These are phyloP conservation scores for Athalia rosae DNA, from an alignment of 2,888 invertebrate species.

Conservation along the genomic window DNA sequence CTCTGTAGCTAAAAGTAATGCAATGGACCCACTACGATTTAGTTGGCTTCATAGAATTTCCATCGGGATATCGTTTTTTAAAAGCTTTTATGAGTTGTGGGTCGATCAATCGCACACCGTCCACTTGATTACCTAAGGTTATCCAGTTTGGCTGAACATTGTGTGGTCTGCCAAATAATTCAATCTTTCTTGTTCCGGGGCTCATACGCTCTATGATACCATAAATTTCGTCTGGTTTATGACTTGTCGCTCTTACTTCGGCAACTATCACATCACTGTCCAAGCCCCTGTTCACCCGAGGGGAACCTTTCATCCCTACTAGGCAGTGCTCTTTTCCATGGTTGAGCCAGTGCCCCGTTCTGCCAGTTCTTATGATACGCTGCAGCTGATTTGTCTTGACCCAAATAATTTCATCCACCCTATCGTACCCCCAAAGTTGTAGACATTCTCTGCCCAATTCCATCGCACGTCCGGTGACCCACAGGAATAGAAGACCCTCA, in stretches of 20 bases:
- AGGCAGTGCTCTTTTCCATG: constrained; percentile 99
- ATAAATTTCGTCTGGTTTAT: constrained; percentile 99
- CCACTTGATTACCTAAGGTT: constrained; percentile 97
- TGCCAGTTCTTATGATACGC: constrained; percentile 95
- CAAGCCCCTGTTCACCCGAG: constrained; percentile 92
- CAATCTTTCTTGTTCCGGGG: constrained; percentile 97
- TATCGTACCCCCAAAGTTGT: constrained; percentile 96
- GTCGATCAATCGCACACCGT: constrained; percentile 94
- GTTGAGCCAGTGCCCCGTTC: constrained; percentile 99
- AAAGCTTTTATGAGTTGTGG: constrained; percentile 93
- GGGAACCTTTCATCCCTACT: constrained; percentile 96
- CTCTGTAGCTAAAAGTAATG: constrained; percentile 3
- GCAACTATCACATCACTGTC: constrained; percentile 99
- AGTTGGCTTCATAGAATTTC: constrained; percentile 79
- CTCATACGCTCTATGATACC: constrained; percentile 97
- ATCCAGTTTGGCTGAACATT: constrained; percentile 99
- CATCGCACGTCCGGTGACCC: constrained; percentile 98
- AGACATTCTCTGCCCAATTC: constrained; percentile 97
- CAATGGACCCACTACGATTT: constrained; percentile 54
- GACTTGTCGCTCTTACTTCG: constrained; percentile 97
- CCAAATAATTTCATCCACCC: constrained; percentile 98
- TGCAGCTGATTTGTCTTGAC: constrained; percentile 99
- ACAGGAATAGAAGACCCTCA: constrained; percentile 96
- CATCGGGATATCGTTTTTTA: constrained; percentile 94
- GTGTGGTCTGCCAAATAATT: constrained; percentile 96